A percentile compares a stretch with the other conserved stretches of the same genome.
Conservation (phyloP, 1,140 invertebrate genomes). For the Chionoecetes opilio region DNA sequence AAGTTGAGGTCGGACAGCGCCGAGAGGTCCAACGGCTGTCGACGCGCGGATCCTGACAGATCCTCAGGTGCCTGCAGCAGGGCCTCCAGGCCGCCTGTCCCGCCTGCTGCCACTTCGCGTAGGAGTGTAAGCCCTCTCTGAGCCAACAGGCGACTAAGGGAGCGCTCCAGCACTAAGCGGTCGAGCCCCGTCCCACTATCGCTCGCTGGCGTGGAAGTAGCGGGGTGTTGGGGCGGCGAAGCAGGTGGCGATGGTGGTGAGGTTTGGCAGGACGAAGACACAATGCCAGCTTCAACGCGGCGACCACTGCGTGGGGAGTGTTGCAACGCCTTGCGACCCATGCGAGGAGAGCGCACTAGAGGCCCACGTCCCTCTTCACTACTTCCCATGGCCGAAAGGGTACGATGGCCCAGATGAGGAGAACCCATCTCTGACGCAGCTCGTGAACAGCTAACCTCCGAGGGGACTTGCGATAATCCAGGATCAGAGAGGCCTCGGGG, state of each 20-base stretch:
- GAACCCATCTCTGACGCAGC: conserved; percentile 69
- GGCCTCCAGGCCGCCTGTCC: conserved; percentile 83
- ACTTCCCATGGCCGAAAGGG: conserved; percentile 50
- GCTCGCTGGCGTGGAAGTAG: conserved; percentile 72
- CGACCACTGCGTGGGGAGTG: conserved; percentile 82
- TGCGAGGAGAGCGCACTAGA: conserved; percentile 85
- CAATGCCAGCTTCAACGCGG: conserved; percentile 77
- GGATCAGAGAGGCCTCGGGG: conserved; percentile 56
- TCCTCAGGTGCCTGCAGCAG: conserved; percentile 84
- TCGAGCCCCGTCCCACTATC: conserved; percentile 82
- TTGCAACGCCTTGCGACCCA: conserved; percentile 85
- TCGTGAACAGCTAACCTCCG: conserved; percentile 55
- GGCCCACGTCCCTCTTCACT: conserved; percentile 62
- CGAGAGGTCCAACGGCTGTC: conserved; percentile 86
- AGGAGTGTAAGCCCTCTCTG: conserved; percentile 83
- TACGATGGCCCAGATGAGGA: conserved; percentile 63
- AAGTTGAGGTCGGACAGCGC: conserved; percentile 84
- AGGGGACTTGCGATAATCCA: conserved; percentile 60
- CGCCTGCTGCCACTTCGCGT: conserved; percentile 75
- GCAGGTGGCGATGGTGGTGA: conserved; percentile 74
- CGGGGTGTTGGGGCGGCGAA: conserved; percentile 62
- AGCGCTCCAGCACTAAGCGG: conserved; percentile 86
- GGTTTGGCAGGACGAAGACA: conserved; percentile 76
- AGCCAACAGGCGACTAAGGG: conserved; percentile 86
- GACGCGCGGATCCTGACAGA: conserved; percentile 81